Evolutionary conservation across 2,797 vertebrate genomes (phyloP).

Genomic region (Rhinatrema bivittatum): DNA sequence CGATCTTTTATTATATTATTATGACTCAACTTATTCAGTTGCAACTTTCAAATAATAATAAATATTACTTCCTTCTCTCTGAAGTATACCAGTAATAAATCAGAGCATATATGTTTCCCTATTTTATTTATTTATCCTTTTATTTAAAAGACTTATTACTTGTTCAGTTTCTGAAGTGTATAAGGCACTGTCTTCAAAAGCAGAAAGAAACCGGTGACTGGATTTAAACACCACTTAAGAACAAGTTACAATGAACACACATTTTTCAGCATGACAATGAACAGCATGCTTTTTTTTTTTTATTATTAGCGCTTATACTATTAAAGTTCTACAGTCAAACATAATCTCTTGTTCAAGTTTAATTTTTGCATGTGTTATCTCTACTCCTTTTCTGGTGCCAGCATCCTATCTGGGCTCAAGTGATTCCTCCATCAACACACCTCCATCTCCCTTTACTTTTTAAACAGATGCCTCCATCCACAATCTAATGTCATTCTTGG

Average conservation of each 20-base stretch:
- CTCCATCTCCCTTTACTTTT: constrained; percentile 9
- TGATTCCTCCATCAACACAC: constrained; percentile 9
- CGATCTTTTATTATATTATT: too few relatives aligned
- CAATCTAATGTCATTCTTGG: constrained; percentile 3
- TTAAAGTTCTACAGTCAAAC: background rate
- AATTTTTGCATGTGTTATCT: constrained; percentile 4
- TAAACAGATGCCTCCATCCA: background rate
- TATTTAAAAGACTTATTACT: too few relatives aligned
- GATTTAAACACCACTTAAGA: too few relatives aligned
- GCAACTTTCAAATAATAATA: too few relatives aligned
- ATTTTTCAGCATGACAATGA: too few relatives aligned
- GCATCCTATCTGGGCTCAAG: background rate
- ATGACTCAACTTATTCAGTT: too few relatives aligned
- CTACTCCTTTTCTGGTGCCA: background rate
- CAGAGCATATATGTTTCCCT: constrained; percentile 10
- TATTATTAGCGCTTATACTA: too few relatives aligned
- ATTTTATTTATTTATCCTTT: too few relatives aligned
- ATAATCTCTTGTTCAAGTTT: background rate
- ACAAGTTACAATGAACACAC: too few relatives aligned
- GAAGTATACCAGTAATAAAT: too few relatives aligned
- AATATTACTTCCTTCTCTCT: too few relatives aligned
- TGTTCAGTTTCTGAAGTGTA: constrained; percentile 15
- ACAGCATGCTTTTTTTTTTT: too few relatives aligned
- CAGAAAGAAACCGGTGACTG: constrained; percentile 2
- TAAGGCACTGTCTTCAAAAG: constrained; percentile 12